Percentiles rank a stretch among this genome's conserved stretches.
Conservation (phyloP, 2,113 vertebrate species). For the Craseonycteris thonglongyai region DNA sequence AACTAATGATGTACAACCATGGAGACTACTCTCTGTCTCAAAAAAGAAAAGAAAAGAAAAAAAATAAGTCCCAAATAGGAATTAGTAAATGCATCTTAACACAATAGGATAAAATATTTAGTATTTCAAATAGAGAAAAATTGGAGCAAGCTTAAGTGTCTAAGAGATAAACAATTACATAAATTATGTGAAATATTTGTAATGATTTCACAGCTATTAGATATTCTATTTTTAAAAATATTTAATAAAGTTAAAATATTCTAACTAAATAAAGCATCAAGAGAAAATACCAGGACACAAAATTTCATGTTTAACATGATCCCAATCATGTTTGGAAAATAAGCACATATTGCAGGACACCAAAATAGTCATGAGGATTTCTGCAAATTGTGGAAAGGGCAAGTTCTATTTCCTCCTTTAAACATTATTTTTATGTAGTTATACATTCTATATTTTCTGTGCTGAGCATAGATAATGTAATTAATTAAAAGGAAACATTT, state of each 20-base stretch:
- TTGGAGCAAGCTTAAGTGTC: background rate
- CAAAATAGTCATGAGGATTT: background rate
- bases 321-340: background rate
- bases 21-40: no score
- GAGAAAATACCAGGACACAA: background rate
- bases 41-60: no score
- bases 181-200: background rate
- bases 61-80: background rate
- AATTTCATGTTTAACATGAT: background rate
- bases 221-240: background rate
- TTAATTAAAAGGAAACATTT: background rate
- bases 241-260: background rate
- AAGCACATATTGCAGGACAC: background rate
- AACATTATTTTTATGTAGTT: background rate
- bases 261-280: background rate
- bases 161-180: background rate
- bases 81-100: background rate
- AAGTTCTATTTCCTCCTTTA: background rate
- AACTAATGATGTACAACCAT: no score
- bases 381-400: background rate
- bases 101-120: background rate
- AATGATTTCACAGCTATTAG: background rate
- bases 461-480: background rate
- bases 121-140: slow-evolving; percentile 19
- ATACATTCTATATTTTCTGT: background rate